Evolutionary conservation across 2,113 vertebrate species (phyloP).

Genomic region (Sceloporus tristichus): DNA sequence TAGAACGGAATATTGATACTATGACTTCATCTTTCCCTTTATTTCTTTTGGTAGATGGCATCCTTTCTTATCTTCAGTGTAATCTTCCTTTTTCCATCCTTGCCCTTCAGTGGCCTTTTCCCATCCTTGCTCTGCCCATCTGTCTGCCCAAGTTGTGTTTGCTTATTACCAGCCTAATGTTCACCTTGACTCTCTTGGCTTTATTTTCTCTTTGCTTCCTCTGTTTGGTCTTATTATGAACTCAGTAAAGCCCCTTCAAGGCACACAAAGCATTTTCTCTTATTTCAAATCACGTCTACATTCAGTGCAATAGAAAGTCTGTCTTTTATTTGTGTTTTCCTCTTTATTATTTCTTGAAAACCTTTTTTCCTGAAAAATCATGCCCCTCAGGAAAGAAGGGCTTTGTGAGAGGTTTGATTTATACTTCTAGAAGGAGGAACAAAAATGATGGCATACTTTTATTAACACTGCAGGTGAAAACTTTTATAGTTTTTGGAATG

Average conservation of each 20-base stretch:
- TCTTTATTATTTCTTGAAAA: slow-evolving; percentile 35
- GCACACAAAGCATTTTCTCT: slow-evolving; percentile 19
- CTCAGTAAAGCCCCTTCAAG: slow-evolving; percentile 19
- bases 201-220: slow-evolving; percentile 38
- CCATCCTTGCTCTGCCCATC: neutral
- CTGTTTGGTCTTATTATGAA: slow-evolving; percentile 36
- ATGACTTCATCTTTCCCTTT: neutral
- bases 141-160: slow-evolving; percentile 46
- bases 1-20: neutral
- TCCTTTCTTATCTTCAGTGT: neutral
- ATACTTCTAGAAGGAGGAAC: slow-evolving; percentile 51
- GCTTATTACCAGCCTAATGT: slow-evolving; percentile 57
- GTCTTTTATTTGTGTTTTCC: slow-evolving; percentile 31
- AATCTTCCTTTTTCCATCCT: slow-evolving; percentile 1
- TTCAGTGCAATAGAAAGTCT: neutral
- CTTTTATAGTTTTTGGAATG: slow-evolving; percentile 37
- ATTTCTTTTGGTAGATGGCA: neutral
- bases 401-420: slow-evolving; percentile 34
- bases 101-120: slow-evolving; percentile 27
- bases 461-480: slow-evolving; percentile 8
- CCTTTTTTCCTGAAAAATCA: slow-evolving; percentile 48
- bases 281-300: slow-evolving; percentile 39
- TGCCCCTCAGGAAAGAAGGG: neutral
- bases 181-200: slow-evolving; percentile 41
- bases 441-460: slow-evolving; percentile 51